These are phyloP conservation scores for Papilio polyxenes DNA, from an alignment of 1,140 invertebrate genomes.

Conservation along the genomic window DNA sequence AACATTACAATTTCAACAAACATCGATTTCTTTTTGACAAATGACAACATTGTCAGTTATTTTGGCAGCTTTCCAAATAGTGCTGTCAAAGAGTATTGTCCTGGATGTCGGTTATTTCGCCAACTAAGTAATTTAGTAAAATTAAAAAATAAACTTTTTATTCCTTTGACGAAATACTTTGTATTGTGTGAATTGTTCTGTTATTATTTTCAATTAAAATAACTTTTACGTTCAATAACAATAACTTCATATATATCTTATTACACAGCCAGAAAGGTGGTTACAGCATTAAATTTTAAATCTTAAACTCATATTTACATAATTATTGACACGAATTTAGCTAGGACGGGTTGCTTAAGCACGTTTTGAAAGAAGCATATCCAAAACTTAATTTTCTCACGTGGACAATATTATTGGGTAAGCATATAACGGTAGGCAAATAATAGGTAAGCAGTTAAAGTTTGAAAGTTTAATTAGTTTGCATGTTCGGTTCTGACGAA, in stretches of 20 bases:
- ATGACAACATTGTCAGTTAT: conserved; percentile 47
- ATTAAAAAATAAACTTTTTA: no score
- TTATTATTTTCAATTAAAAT: no score
- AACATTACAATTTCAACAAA: conserved; percentile 36
- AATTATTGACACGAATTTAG: no score
- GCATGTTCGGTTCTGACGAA: background rate
- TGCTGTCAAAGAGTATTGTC: background rate
- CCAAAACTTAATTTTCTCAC: background rate
- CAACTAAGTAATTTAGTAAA: background rate
- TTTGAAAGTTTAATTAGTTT: background rate
- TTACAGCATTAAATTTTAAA: no score
- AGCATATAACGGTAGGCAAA: background rate
- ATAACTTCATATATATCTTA: no score
- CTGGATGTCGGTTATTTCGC: background rate
- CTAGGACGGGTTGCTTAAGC: no score
- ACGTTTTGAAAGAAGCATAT: background rate
- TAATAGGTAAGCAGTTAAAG: background rate
- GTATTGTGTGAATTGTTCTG: no score
- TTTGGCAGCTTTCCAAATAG: conserved; percentile 43
- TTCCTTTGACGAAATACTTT: no score
- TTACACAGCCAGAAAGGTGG: no score
- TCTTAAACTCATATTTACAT: no score
- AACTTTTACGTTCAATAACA: no score
- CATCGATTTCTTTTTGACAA: conserved; percentile 45
- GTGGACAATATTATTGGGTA: background rate